Base-by-base conservation (phyloP, 2,113 vertebrate genomes). In the Epinephelus fuscoguttatus region DNA sequence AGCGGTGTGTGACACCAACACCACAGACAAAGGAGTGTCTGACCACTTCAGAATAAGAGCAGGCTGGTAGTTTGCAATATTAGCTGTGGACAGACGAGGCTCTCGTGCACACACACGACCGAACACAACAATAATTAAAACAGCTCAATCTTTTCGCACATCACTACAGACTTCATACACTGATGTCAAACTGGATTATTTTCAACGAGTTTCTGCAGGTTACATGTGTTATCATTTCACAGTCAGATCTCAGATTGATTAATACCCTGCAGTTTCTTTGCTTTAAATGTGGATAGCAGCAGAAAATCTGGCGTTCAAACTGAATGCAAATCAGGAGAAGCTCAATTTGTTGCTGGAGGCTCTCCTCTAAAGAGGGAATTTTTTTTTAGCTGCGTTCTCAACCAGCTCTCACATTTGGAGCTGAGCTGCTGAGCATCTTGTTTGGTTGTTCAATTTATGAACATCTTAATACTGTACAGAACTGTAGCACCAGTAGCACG, bases 291-390 rank as follows among this genome's bases (percentile, higher is more conserved):
- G 8, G 60, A 79, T 49, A 23, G 40, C 3, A 15, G 18, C 5
- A 19, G 68, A 50, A 49, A 82, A 76, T 68, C 37, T 78, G 55
- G 52, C 49, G 47, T 82, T 75, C 67, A 84, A 66, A 86, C 77
- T 77, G 81, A 72, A 91, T 88, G 75, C 76, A 89, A 87, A 92
- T 85, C 75, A 84, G 70, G 50, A 81, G n/a, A 80, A 52, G 61
- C 79, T 88, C 77, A 84, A 69, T 87, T 80, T 88, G 68, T 75
- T 70, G 70, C 86, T 80, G 67, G 30, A 57, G 80, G 84, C 84
- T 78, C 74, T 84, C 78, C 6, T 69, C 52, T 71, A 83, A 76
- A 82, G 57, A 45, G 67, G 50, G 27, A 30, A 6, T 47, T 37
- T 62, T 4, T 62, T 81, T 84, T 72, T 57, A 70, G 75, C 42